Evolutionary conservation across 1,140 invertebrate genomes (phyloP), one percentile per base, ranked within the genome.

Genomic region (Ylistrum balloti): DNA sequence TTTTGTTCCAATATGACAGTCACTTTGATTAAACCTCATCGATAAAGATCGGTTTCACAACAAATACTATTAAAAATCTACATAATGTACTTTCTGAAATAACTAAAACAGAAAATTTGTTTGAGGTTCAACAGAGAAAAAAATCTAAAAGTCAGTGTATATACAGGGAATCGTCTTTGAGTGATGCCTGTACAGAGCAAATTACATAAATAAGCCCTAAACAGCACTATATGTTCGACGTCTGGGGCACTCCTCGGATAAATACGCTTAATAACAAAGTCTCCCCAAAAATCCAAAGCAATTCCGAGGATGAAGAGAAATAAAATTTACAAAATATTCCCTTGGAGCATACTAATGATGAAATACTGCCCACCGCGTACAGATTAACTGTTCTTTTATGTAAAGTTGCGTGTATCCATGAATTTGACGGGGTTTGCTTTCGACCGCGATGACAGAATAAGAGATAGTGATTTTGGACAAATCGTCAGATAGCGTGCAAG

Each of bases 331-430:
- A 74, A 28, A 74, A 74, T 74, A 74, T 74, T 74, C 56, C 56
- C 56, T 28, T 7, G 56, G 56, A 74, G 56, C 56, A 74, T 74
- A 74, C 22, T 74, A 74, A 74, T 17, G 56, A 74, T 74, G 56
- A 74, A 74, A 74, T 74, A 74, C 56, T 74, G 56, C 56, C 56
- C 56, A 74, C 22, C 56, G 28, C 56, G 17, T 74, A 74, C 22
- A 74, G 56, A 74, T 74, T 74, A 74, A 74, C 56, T 74, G 56
- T 74, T 74, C 56, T 74, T 74, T 74, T 74, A 74, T 74, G 56
- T 74, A 74, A 74, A 74, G 56, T 74, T 74, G 56, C 56, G 56
- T 74, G 56, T 74, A 74, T n/a, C 56, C 56, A 74, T 74, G 56
- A 74, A 74, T 74, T 74, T 74, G 56, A 74, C 56, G 56, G 56